Evolutionary conservation across 2,113 vertebrate species (phyloP).

Genomic region (Myotis yumanensis): DNA sequence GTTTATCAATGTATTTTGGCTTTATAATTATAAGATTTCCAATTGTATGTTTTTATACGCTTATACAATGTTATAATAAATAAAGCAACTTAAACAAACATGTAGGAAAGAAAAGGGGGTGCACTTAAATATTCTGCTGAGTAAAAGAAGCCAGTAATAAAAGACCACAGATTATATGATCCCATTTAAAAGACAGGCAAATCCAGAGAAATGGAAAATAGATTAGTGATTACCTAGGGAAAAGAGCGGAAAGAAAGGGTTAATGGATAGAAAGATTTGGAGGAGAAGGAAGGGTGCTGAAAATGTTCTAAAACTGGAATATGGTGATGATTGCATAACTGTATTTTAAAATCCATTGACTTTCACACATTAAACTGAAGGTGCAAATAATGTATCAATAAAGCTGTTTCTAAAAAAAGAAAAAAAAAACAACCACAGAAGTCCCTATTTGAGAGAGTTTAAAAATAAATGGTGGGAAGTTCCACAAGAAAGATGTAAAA

Average conservation of each 20-base stretch:
- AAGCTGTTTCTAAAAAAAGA: neutral
- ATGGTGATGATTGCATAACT: neutral
- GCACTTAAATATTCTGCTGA: neutral
- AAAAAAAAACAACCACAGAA: neutral
- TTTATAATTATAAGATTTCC: constrained; percentile 10
- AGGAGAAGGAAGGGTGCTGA: neutral
- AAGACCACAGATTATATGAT: neutral
- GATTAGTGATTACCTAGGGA: neutral
- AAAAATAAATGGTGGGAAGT: neutral
- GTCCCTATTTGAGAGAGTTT: neutral
- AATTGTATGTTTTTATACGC: neutral
- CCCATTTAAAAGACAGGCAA: neutral
- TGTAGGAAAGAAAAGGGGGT: no score
- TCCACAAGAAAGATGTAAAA: neutral
- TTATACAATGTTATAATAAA: neutral
- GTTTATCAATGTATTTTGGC: neutral
- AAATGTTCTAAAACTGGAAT: constrained; percentile 15
- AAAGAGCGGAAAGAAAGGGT: neutral
- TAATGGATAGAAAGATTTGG: neutral
- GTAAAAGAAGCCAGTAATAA: neutral
- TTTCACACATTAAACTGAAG: neutral
- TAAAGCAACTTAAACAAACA: no score
- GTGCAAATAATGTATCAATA: neutral
- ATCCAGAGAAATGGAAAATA: neutral
- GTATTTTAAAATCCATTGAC: neutral